Base-by-base conservation (phyloP, 2,888 invertebrate species). In the Lasioglossum vierecki region DNA sequence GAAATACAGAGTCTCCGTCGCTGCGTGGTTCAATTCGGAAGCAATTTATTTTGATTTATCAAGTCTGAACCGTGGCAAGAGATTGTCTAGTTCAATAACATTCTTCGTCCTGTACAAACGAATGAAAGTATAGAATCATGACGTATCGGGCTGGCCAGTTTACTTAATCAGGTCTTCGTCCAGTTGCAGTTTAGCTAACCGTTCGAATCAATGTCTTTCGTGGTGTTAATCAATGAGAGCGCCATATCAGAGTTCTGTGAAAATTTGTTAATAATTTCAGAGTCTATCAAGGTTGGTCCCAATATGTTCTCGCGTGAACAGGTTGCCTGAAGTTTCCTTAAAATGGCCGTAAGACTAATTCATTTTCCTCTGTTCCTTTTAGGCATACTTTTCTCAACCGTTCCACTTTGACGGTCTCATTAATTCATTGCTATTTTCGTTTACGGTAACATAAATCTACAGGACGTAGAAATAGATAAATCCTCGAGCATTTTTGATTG, bases 21-120 rank as follows among this genome's bases (percentile, higher is more conserved):
- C 11, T 57, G 72, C 84, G 72, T 9, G 53, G 78, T 30, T 41
- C 39, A n/a, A 41, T 11, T 68, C 30, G 72, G 13, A 79, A 84
- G 72, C 79, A 72, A 83, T 82, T 84, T 76, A 78, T 72, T 75
- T 75, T 77, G 53, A 77, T 78, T 76, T 68, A 66, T 30, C 26
- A 84, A 63, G 70, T 18, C 49, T 68, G 26, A 49, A 57, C 35
- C 71, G 84, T 35, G 75, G 44, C 53, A 22, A 11, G 35, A 46
- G 46, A 53, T 26, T 84, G 39, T 26, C 66, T 72, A 73, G 49
- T 79, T 82, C 79, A 84, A 79, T 82, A 79, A 82, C 75, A 82
- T 84, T 82, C 71, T 82, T 68, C 35, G 57, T 82, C 41, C 44
- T 79, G 75, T 79, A 76, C 49, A 68, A 83, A 80, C 49, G 75